Evolutionary conservation across 1,140 invertebrate genomes (phyloP).

Genomic region (Andricus grossulariae): DNA sequence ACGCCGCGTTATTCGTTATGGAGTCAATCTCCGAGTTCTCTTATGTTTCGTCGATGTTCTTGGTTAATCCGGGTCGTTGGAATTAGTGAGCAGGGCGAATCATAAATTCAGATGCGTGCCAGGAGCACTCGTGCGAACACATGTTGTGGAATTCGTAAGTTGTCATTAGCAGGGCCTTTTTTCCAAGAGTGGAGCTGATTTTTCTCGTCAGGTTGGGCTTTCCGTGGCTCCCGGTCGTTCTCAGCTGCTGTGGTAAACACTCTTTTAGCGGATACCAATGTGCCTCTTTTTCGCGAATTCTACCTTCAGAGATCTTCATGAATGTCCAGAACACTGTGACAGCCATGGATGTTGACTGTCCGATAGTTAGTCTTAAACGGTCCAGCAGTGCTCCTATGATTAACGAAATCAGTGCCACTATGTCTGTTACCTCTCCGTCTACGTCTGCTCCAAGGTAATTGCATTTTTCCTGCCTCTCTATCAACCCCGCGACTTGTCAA

Average conservation of each 20-base stretch:
- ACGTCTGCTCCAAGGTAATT: constrained; percentile 73
- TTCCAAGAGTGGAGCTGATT: constrained; percentile 39
- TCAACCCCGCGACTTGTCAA: not conserved
- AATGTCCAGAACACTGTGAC: constrained; percentile 47
- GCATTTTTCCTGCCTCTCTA: constrained; percentile 4
- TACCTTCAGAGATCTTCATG: constrained; percentile 41
- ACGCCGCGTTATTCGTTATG: not conserved
- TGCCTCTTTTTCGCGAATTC: constrained; percentile 43
- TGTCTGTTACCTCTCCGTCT: constrained; percentile 72
- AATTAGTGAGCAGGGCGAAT: not conserved
- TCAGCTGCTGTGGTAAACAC: constrained; percentile 36
- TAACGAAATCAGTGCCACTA: constrained; percentile 79
- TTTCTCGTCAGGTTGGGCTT: constrained; percentile 32
- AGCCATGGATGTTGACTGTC: constrained; percentile 80
- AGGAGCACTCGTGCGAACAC: constrained; percentile 38
- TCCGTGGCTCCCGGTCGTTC: constrained; percentile 25
- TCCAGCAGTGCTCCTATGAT: constrained; percentile 91
- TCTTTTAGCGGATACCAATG: constrained; percentile 46
- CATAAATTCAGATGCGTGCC: not conserved
- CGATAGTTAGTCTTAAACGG: constrained; percentile 82
- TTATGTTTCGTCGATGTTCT: constrained; percentile 4
- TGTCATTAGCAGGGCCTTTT: constrained; percentile 43
- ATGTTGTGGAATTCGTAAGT: constrained; percentile 51
- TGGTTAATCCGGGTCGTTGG: not conserved
- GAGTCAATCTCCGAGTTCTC: constrained; percentile 10